A percentile compares a stretch with the other conserved stretches of the same genome.
phyloP scores from a whole-genome alignment of 2,113 vertebrate genomes.

The Diphyllodes magnificus region DNA sequence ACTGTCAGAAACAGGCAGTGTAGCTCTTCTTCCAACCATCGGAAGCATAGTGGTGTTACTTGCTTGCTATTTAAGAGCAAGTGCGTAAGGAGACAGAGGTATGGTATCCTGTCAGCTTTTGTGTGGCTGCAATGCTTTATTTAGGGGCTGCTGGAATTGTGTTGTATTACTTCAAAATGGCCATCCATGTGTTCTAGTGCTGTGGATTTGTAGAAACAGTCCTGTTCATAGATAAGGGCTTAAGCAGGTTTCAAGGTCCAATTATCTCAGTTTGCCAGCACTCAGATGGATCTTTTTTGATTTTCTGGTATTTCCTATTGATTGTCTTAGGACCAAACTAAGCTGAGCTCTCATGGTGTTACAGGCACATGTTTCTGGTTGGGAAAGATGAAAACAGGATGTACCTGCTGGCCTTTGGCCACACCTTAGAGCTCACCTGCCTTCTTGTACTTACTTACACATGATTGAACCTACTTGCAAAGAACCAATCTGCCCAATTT shows the following conservation, averaged over 20 bases:
- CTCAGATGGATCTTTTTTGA: background rate
- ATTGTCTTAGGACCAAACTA: background rate
- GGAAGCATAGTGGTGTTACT: background rate
- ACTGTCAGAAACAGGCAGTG: background rate
- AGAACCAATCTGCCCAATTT: background rate
- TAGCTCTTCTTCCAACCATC: background rate
- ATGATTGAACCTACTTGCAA: background rate
- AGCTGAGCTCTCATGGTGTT: background rate
- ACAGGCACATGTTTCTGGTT: background rate
- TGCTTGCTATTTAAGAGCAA: background rate
- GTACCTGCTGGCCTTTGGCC: background rate
- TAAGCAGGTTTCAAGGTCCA: background rate
- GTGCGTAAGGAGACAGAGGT: background rate
- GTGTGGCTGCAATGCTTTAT: background rate
- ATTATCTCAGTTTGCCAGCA: background rate
- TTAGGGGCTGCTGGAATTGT: background rate
- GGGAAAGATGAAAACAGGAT: background rate
- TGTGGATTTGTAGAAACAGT: background rate
- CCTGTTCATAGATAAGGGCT: background rate
- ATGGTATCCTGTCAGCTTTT: background rate
- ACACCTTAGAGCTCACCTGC: background rate
- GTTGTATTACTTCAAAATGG: background rate
- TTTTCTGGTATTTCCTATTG: background rate
- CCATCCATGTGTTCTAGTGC: background rate
- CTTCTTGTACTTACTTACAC: background rate